These are phyloP conservation scores for Erythrolamprus reginae DNA, from an alignment of 2,113 vertebrate genomes.

Conservation along the genomic window DNA sequence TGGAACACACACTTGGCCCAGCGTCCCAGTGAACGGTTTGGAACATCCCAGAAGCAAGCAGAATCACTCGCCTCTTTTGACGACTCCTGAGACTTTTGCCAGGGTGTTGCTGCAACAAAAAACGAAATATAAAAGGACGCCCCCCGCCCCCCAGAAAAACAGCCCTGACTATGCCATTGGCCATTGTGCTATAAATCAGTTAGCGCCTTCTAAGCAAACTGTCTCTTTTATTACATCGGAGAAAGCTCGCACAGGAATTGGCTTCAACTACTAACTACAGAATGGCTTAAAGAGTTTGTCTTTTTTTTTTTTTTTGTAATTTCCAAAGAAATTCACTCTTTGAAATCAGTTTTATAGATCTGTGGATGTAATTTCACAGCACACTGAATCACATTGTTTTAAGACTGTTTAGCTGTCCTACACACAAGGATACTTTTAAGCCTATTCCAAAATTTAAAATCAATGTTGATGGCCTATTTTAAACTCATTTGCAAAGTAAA, in stretches of 20 bases:
- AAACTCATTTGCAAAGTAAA: not conserved
- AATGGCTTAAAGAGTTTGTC: conserved; percentile 33
- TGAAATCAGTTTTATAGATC: conserved; percentile 17
- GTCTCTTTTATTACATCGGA: conserved; percentile 69
- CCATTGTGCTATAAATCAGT: conserved; percentile 68
- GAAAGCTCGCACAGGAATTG: conserved; percentile 49
- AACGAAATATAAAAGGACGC: not conserved
- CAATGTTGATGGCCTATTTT: not conserved
- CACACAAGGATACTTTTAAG: not conserved
- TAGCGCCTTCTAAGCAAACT: conserved; percentile 71
- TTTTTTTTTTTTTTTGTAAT: conserved; percentile 21
- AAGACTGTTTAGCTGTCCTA: conserved; percentile 2
- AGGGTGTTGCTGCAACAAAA: conserved; percentile 57
- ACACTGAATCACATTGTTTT: not conserved
- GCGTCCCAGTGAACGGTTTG: conserved; percentile 72
- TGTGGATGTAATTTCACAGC: conserved; percentile 34
- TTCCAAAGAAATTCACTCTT: conserved; percentile 34
- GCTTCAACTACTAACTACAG: conserved; percentile 48
- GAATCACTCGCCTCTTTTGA: conserved; percentile 61
- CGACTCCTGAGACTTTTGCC: conserved; percentile 59
- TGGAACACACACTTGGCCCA: conserved; percentile 81
- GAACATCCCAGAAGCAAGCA: conserved; percentile 62
- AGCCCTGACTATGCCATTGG: conserved; percentile 55
- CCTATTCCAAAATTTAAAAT: rapidly evolving
- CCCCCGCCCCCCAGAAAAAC: not conserved